Evolutionary conservation across 64 coral and sea anemone species (phyloP).

Genomic region (Exaiptasia diaphana): DNA sequence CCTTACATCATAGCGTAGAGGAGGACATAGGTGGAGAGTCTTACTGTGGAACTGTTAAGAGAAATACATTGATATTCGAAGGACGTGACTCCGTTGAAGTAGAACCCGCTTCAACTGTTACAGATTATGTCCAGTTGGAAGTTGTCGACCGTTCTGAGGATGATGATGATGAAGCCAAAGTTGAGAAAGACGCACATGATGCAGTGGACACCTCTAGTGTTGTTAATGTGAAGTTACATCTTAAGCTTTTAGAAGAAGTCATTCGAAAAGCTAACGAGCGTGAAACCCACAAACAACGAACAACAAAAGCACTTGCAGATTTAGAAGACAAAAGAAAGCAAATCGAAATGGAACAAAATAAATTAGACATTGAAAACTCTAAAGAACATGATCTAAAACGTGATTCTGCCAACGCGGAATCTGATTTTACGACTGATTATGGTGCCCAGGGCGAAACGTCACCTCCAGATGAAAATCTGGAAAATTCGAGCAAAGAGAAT

Average conservation of each 20-base stretch:
- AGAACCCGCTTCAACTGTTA: background rate
- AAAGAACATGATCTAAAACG: background rate
- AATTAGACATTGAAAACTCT: background rate
- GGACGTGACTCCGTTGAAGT: background rate
- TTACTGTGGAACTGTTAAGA: background rate
- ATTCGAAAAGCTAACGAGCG: conserved; percentile 11
- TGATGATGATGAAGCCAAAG: background rate
- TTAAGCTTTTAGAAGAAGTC: conserved; percentile 47
- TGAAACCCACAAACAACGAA: conserved; percentile 9
- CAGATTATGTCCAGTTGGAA: too few relatives aligned
- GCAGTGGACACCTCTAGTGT: conserved; percentile 45
- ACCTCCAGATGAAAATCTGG: background rate
- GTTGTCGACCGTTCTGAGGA: too few relatives aligned
- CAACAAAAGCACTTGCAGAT: conserved; percentile 4
- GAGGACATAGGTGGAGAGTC: background rate
- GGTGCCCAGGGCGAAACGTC: background rate
- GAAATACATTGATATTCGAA: conserved; percentile 13
- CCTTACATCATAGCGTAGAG: background rate
- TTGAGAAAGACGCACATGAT: background rate
- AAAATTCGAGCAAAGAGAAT: background rate
- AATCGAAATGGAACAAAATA: background rate
- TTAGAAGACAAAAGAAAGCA: conserved; percentile 2
- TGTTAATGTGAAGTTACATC: conserved; percentile 29
- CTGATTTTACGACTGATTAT: background rate
- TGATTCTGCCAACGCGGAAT: background rate